Evolutionary conservation across 2,113 vertebrate species (phyloP).

Genomic region (Phyllostomus discolor): DNA sequence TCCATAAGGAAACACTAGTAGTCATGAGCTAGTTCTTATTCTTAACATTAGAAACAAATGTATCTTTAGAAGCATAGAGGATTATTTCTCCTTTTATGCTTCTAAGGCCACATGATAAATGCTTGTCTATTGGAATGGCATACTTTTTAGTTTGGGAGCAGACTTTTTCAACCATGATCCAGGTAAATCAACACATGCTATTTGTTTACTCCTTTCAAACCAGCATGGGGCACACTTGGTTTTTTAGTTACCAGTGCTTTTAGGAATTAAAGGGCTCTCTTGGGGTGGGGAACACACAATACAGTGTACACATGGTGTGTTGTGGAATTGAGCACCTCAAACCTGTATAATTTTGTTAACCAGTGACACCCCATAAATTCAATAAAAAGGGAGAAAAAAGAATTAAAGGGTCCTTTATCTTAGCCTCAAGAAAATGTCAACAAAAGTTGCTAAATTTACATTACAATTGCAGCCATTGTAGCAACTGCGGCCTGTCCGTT

Average conservation of each 20-base stretch:
- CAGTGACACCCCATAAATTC: no score
- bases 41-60: background rate
- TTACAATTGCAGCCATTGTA: constrained; percentile 35
- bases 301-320: no score
- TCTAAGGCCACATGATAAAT: background rate
- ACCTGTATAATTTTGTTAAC: no score
- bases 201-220: constrained; percentile 40
- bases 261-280: constrained; percentile 35
- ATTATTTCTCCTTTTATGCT: background rate
- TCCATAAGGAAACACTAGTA: background rate
- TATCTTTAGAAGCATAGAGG: background rate
- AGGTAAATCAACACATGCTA: background rate
- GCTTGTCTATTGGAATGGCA: background rate
- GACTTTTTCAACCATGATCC: background rate
- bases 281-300: no score
- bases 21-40: background rate
- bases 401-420: constrained; percentile 12
- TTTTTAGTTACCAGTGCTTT: background rate
- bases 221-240: background rate
- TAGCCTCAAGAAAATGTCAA: background rate
- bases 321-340: no score
- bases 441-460: constrained; percentile 54
- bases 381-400: background rate
- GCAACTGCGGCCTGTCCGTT: background rate
- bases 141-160: background rate